These are phyloP conservation scores for Synergus laeviventris DNA, from an alignment of 2,888 invertebrate genomes.

Conservation along the genomic window DNA sequence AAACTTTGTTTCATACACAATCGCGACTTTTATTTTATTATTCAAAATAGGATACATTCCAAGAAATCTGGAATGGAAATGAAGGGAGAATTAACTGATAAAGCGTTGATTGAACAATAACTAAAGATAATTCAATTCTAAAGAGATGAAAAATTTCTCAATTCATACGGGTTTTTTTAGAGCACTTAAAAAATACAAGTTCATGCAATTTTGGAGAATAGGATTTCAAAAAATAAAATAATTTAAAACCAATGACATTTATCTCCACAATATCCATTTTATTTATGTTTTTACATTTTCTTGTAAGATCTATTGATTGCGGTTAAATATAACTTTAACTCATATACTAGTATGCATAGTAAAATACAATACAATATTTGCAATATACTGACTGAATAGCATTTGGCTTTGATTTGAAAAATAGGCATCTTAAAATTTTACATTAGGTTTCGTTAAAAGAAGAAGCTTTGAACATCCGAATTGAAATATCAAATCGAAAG, in stretches of 20 bases:
- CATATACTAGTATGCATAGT: background rate
- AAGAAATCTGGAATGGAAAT: background rate
- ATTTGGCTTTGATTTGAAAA: slow-evolving; percentile 5
- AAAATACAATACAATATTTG: background rate
- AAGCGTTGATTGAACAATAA: background rate
- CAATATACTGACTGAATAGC: background rate
- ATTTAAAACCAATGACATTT: background rate
- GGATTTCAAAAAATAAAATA: background rate
- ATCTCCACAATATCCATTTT: background rate
- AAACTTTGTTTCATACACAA: slow-evolving; percentile 62
- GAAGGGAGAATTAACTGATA: background rate
- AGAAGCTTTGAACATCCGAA: background rate
- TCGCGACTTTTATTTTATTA: background rate
- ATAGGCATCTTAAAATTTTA: slow-evolving; percentile 9
- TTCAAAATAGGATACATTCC: background rate
- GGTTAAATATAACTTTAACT: background rate
- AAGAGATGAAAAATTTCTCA: background rate
- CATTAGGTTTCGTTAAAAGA: background rate
- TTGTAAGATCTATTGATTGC: slow-evolving; percentile 2
- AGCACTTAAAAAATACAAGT: too few species aligned
- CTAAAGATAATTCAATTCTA: background rate
- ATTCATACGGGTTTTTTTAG: too few species aligned
- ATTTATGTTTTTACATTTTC: slow-evolving; percentile 7
- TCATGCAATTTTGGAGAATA: background rate
- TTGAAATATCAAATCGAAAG: background rate